A percentile compares a stretch with the other conserved stretches of the same genome.
These are phyloP conservation scores for Macrosteles quadrilineatus DNA, from an alignment of 1,140 invertebrate species.

Conservation along the genomic window DNA sequence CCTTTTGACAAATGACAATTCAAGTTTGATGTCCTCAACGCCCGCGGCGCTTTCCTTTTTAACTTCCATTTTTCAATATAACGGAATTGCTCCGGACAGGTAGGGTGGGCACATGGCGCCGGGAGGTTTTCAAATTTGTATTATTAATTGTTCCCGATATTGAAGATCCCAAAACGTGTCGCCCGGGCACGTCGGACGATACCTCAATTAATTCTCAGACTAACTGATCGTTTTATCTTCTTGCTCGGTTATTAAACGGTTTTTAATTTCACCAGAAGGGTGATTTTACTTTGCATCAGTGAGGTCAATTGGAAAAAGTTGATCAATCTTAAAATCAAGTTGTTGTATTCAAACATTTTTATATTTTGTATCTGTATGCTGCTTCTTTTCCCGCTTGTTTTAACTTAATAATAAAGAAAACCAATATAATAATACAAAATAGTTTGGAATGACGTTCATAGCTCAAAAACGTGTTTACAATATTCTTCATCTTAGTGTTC, in stretches of 20 bases:
- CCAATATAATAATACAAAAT: too few species aligned
- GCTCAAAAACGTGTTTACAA: too few species aligned
- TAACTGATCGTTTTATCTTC: constrained; percentile 4
- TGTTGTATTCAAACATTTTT: too few species aligned
- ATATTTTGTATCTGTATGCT: too few species aligned
- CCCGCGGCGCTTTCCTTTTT: constrained; percentile 21
- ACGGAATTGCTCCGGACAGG: constrained; percentile 21
- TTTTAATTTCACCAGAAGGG: not conserved
- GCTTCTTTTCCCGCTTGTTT: too few species aligned
- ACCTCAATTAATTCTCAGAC: constrained; percentile 20
- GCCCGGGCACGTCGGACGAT: constrained; percentile 8
- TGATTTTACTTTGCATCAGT: too few species aligned
- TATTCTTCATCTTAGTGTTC: too few species aligned
- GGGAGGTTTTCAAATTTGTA: constrained; percentile 20
- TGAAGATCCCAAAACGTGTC: constrained; percentile 20
- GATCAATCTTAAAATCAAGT: too few species aligned
- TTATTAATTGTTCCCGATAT: constrained; percentile 24
- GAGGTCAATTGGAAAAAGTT: too few species aligned
- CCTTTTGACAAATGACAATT: constrained; percentile 22
- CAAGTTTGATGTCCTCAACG: constrained; percentile 22
- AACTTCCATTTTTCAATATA: constrained; percentile 27
- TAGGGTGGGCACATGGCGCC: constrained; percentile 12
- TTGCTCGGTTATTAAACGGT: not conserved
- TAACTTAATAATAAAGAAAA: too few species aligned
- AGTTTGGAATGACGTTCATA: too few species aligned